A percentile compares a stretch with the other conserved stretches of the same genome.
Conservation (phyloP, 2,113 vertebrate genomes). For the Scartelaos histophorus region DNA sequence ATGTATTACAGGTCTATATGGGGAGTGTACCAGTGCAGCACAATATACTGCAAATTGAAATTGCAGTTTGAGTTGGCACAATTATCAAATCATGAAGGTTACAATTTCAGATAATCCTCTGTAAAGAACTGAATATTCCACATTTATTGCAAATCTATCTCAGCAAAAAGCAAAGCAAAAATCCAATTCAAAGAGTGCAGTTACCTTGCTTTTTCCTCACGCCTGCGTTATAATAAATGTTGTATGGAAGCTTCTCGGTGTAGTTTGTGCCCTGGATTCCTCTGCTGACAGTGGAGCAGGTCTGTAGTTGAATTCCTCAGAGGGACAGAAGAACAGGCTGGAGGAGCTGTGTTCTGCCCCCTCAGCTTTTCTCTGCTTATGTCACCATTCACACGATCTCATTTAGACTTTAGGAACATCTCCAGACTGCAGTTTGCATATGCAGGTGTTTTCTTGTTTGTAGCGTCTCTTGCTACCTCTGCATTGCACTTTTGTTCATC, state of each 20-base stretch:
- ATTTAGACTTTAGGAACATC: background rate
- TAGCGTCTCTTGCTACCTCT: no score
- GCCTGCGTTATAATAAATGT: background rate
- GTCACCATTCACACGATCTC: background rate
- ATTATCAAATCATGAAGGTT: no score
- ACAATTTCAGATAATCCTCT: no score
- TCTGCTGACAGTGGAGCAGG: background rate
- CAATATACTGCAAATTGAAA: no score
- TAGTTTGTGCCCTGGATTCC: background rate
- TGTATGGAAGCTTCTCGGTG: background rate
- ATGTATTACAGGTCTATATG: no score
- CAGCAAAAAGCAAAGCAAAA: background rate
- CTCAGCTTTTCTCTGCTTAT: background rate
- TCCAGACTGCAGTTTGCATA: background rate
- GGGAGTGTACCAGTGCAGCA: no score
- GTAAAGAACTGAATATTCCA: no score
- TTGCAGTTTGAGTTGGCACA: no score
- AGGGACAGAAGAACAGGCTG: background rate
- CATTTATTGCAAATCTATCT: background rate
- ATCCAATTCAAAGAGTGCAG: background rate
- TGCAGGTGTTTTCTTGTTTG: background rate
- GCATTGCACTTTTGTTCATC: background rate
- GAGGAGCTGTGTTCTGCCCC: background rate
- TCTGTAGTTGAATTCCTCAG: constrained; percentile 1
- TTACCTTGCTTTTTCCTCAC: background rate